phyloP scores from a whole-genome alignment of 2,888 invertebrate species.

The Molorchus minor region DNA sequence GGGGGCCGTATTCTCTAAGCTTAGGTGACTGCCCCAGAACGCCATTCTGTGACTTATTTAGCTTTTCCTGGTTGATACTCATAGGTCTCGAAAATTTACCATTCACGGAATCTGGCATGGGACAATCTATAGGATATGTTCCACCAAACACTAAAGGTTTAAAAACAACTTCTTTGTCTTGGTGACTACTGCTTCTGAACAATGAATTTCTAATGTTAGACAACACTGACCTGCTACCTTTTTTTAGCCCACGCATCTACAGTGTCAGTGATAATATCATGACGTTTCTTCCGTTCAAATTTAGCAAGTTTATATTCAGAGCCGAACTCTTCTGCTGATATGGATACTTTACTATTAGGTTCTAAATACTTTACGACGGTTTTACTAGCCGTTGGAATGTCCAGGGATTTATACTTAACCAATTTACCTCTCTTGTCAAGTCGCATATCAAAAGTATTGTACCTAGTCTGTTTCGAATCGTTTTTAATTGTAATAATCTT shows the following conservation, averaged over 20 bases:
- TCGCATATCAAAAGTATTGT: slow-evolving; percentile 60
- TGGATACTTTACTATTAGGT: slow-evolving; percentile 57
- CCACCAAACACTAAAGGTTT: slow-evolving; percentile 83
- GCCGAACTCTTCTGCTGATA: slow-evolving; percentile 59
- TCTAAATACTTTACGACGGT: slow-evolving; percentile 58
- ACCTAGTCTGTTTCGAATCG: slow-evolving; percentile 57
- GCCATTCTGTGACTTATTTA: slow-evolving; percentile 15
- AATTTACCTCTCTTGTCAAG: slow-evolving; percentile 52
- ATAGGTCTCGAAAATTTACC: slow-evolving; percentile 27
- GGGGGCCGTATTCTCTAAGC: slow-evolving; percentile 62
- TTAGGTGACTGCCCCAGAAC: slow-evolving; percentile 43
- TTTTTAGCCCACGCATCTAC: slow-evolving; percentile 72
- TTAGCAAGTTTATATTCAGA: slow-evolving; percentile 55
- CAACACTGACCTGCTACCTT: slow-evolving; percentile 54
- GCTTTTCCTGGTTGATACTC: slow-evolving; percentile 20
- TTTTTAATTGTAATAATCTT: slow-evolving; percentile 58
- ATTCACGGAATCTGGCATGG: slow-evolving; percentile 54
- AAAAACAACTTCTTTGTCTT: slow-evolving; percentile 59
- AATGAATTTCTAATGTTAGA: slow-evolving; percentile 58
- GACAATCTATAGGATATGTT: slow-evolving; percentile 86
- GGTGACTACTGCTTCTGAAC: slow-evolving; percentile 52
- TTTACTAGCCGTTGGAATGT: slow-evolving; percentile 52
- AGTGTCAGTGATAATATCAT: slow-evolving; percentile 69
- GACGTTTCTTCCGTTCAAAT: slow-evolving; percentile 53
- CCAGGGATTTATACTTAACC: slow-evolving; percentile 58